Conservation (phyloP, 2,113 vertebrate genomes). For the Otocyon megalotis region DNA sequence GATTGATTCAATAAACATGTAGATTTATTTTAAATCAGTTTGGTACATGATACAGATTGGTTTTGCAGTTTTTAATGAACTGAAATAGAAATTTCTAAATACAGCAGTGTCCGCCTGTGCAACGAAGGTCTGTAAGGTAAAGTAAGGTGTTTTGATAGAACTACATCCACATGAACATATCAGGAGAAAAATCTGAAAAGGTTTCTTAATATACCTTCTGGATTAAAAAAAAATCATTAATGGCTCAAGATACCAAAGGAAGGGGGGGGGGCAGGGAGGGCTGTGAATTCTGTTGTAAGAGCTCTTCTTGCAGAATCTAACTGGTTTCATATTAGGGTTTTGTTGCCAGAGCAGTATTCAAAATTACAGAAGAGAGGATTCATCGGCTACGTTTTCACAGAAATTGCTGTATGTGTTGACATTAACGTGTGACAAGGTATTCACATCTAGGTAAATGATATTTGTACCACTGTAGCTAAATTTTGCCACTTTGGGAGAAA, state of each 20-base stretch:
- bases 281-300: constrained; percentile 57
- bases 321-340: neutral
- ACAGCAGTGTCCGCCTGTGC: constrained; percentile 85
- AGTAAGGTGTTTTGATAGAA: constrained; percentile 72
- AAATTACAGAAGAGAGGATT: constrained; percentile 38
- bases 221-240: constrained; percentile 74
- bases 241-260: constrained; percentile 72
- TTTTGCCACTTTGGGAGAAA: constrained; percentile 57
- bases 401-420: constrained; percentile 48
- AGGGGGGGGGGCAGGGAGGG: neutral
- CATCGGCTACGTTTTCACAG: constrained; percentile 41
- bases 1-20: constrained; percentile 82
- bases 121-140: constrained; percentile 84
- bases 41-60: constrained; percentile 85
- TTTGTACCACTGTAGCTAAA: constrained; percentile 24
- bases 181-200: constrained; percentile 82
- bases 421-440: constrained; percentile 17
- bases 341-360: constrained; percentile 43
- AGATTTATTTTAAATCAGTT: constrained; percentile 88
- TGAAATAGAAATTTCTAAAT: constrained; percentile 85
- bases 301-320: constrained; percentile 55
- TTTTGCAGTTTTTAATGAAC: constrained; percentile 85
- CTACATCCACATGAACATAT: constrained; percentile 82
- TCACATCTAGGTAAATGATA: neutral
- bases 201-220: constrained; percentile 77